Evolutionary conservation across 2,113 vertebrate genomes (phyloP).

Genomic region (Cololabis saira): DNA sequence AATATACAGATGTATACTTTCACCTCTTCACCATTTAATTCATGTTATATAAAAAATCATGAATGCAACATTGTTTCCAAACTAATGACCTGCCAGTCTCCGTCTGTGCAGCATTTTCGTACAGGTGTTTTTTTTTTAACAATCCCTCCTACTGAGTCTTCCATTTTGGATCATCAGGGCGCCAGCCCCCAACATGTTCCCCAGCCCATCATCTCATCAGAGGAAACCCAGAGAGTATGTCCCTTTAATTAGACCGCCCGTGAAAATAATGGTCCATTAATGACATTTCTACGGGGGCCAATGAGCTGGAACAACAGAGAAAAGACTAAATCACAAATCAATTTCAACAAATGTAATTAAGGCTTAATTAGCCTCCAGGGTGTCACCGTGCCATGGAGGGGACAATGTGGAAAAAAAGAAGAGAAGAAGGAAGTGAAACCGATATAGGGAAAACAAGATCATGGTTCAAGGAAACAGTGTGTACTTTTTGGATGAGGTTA

Average conservation of each 20-base stretch:
- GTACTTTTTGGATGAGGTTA: conserved; percentile 11
- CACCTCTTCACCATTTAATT: neutral
- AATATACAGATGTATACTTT: no score
- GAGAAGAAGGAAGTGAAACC: conserved; percentile 46
- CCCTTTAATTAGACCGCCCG: conserved; percentile 80
- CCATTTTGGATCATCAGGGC: conserved; percentile 71
- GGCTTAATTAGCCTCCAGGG: conserved; percentile 86
- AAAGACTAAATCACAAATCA: conserved; percentile 86
- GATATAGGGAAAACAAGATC: conserved; percentile 50
- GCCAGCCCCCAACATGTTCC: conserved; percentile 62
- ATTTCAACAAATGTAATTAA: conserved; percentile 90
- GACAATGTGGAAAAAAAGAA: conserved; percentile 43
- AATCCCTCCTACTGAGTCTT: conserved; percentile 36
- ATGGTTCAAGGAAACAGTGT: conserved; percentile 34
- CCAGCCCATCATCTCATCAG: conserved; percentile 69
- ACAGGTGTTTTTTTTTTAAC: conserved; percentile 36
- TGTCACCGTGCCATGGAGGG: conserved; percentile 63
- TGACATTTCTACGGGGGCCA: conserved; percentile 84
- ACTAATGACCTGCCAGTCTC: conserved; percentile 47
- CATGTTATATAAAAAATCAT: conserved; percentile 24
- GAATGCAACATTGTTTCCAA: conserved; percentile 20
- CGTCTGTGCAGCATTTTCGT: conserved; percentile 13
- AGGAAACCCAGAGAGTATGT: conserved; percentile 74
- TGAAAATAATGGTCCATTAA: conserved; percentile 86
- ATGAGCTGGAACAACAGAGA: conserved; percentile 85